phyloP scores from a whole-genome alignment of 2,797 vertebrate genomes.

The Enteromius mattozi region DNA sequence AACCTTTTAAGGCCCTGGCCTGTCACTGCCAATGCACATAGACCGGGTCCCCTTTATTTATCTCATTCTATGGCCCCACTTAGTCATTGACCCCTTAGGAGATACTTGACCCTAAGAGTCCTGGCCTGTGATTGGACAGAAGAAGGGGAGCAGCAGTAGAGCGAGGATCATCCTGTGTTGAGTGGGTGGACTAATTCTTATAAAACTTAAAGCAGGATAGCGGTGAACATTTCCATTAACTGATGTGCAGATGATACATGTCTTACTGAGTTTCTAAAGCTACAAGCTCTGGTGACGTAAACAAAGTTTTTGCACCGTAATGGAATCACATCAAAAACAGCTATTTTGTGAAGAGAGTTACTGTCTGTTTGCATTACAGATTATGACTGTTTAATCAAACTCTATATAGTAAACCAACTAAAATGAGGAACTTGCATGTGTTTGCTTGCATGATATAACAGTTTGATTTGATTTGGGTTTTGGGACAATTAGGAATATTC shows the following conservation, averaged over 20 bases:
- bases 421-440: constrained; percentile 14
- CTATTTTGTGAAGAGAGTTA: not conserved
- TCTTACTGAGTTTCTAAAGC: constrained; percentile 1
- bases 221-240: constrained; percentile 11
- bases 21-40: constrained; percentile 51
- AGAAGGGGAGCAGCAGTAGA: constrained; percentile 13
- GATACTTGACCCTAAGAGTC: constrained; percentile 49
- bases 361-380: constrained; percentile 9
- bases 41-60: constrained; percentile 45
- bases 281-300: constrained; percentile 31
- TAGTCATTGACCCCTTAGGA: constrained; percentile 58
- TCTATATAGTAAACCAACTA: not conserved
- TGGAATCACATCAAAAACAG: not conserved
- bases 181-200: not conserved
- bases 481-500: constrained; percentile 32
- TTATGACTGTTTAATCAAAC: constrained; percentile 7
- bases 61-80: constrained; percentile 60
- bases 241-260: constrained; percentile 1
- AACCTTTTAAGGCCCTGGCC: constrained; percentile 55
- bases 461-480: constrained; percentile 47
- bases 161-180: not conserved
- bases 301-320: not conserved
- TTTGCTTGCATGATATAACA: constrained; percentile 21
- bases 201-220: not conserved
- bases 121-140: constrained; percentile 27